Evolutionary conservation across 1,140 invertebrate species (phyloP).

Genomic region (Diorhabda carinulata): DNA sequence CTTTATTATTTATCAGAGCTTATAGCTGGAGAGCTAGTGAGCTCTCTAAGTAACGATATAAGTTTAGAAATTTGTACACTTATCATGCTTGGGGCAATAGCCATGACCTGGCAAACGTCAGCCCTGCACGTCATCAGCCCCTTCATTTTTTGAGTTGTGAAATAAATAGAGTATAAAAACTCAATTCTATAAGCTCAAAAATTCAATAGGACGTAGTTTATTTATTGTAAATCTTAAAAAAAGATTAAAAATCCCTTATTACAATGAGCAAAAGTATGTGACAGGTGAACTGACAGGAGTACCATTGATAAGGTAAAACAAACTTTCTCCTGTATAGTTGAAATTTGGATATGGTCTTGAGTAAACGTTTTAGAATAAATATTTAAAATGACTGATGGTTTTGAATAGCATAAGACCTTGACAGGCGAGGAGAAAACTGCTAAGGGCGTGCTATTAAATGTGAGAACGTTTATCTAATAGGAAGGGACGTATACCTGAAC

Average conservation of each 20-base stretch:
- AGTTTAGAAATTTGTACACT: too few species aligned
- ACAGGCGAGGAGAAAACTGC: too few species aligned
- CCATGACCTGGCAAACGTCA: too few species aligned
- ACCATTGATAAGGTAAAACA: slow-evolving; percentile 16
- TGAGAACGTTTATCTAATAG: too few species aligned
- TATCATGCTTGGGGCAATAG: too few species aligned
- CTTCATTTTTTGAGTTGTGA: slow-evolving; percentile 11
- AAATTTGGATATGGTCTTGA: slow-evolving; percentile 32
- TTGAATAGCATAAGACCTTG: neutral
- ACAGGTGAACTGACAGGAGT: neutral
- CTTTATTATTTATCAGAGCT: too few species aligned
- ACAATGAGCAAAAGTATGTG: neutral
- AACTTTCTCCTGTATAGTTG: slow-evolving; percentile 22
- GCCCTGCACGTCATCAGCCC: neutral
- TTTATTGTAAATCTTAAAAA: slow-evolving; percentile 19
- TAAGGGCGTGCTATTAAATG: too few species aligned
- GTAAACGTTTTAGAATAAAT: slow-evolving; percentile 28
- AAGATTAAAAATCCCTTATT: slow-evolving; percentile 15
- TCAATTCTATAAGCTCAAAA: slow-evolving; percentile 16
- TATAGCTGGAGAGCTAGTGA: slow-evolving; percentile 2
- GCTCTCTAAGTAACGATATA: neutral
- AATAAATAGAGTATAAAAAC: slow-evolving; percentile 21
- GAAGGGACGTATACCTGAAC: too few species aligned
- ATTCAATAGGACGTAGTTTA: slow-evolving; percentile 22
- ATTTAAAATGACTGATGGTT: slow-evolving; percentile 36